Evolutionary conservation across 2,888 invertebrate genomes (phyloP).

Genomic region (Chironomus riparius): DNA sequence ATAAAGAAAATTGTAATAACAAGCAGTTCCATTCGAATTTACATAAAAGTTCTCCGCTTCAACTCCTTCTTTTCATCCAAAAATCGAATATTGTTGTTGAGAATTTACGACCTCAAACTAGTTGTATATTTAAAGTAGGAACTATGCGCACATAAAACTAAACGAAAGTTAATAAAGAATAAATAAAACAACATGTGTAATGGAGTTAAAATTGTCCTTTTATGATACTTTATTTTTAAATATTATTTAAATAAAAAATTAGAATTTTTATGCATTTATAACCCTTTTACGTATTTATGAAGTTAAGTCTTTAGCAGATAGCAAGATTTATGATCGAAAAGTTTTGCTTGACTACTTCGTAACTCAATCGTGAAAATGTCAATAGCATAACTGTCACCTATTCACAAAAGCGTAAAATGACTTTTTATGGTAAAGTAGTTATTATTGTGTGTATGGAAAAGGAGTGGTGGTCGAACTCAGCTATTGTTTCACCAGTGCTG

Average conservation of each 20-base stretch:
- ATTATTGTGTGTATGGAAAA: background rate
- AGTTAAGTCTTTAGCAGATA: too few species aligned
- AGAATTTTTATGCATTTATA: background rate
- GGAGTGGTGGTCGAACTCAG: background rate
- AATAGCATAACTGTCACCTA: constrained; percentile 23
- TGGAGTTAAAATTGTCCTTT: constrained; percentile 22
- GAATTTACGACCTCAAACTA: too few species aligned
- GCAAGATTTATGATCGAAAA: constrained; percentile 16
- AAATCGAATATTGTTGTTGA: too few species aligned
- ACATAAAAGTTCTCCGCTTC: too few species aligned
- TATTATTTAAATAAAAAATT: background rate
- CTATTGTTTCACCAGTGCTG: background rate
- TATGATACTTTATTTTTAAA: background rate
- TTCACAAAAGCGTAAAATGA: constrained; percentile 21
- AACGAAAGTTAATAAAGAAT: too few species aligned
- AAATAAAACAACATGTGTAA: constrained; percentile 11
- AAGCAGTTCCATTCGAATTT: too few species aligned
- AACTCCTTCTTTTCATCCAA: too few species aligned
- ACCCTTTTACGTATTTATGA: background rate
- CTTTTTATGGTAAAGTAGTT: constrained; percentile 4
- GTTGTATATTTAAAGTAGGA: too few species aligned
- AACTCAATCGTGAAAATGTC: constrained; percentile 22
- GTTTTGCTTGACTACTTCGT: constrained; percentile 9
- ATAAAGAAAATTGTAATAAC: too few species aligned
- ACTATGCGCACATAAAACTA: too few species aligned